Base-by-base conservation (phyloP, 1,140 invertebrate species). In the Hypsibius dujardini region DNA sequence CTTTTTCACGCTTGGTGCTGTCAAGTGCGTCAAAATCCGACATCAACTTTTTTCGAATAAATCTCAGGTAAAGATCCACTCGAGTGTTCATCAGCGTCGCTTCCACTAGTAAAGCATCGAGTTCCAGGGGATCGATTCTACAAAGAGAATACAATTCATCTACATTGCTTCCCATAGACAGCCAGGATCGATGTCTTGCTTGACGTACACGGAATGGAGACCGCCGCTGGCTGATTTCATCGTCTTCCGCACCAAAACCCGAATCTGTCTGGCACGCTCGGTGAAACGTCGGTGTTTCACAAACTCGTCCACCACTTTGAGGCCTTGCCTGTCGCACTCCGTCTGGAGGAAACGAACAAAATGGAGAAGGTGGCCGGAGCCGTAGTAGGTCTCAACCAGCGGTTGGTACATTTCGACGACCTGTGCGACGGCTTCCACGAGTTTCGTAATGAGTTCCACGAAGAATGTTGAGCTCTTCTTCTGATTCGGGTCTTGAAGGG, bases 341-440 rank as follows among this genome's bases (percentile, higher is more conserved):
- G 85, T 86, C 78, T 95, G 90, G 70, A 95, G 78, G 75, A 86
- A 84, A 71, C 79, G 82, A 70, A 90, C 81, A 71, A 89, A 85
- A 3, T 83, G 84, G 60, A 90, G 78, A 50, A 95, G 79, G 76
- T 84, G 84, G 1, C 89, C 89, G 47, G 86, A 86, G 70, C 92
- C 92, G 82, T 96, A 97, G 80, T 90, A 94, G 2, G 90, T 92
- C 78, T 95, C 92, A 50, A 96, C 87, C 46, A 95, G 83, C 1
- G 93, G 90, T 76, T 95, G 90, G 80, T 95, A 90, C 45, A 90
- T 85, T 81, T 95, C 92, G 59, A 96, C 82, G 42, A 90, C 85
- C 62, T 88, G 80, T 1, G 93, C 93, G 73, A 95, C 87, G 42
- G 87, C 87, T 81, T 96, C 93, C 79, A 94, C 91, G 60, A 96